phyloP scores from a whole-genome alignment of 2,797 vertebrate species.

The Gastrophryne carolinensis region DNA sequence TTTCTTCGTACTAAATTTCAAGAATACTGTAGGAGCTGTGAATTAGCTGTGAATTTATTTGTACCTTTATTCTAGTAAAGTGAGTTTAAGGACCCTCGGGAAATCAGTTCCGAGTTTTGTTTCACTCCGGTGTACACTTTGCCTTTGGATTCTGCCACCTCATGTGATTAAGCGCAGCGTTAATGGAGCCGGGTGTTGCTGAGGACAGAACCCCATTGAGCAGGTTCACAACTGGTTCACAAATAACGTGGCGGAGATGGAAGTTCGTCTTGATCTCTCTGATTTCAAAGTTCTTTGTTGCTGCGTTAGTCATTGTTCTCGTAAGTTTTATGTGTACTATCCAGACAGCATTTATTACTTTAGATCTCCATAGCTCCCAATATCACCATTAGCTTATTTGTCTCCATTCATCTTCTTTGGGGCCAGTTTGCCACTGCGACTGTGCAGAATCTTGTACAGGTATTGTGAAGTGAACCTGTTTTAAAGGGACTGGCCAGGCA shows the following conservation, averaged over 20 bases:
- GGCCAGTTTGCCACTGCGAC: no score
- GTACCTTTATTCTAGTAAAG: not conserved
- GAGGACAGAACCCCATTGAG: not conserved
- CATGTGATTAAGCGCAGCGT: slow-evolving; percentile 19
- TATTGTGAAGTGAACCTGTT: no score
- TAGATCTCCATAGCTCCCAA: no score
- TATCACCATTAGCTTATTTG: no score
- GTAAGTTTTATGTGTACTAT: no score
- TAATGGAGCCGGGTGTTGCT: slow-evolving; percentile 23
- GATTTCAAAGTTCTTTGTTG: not conserved
- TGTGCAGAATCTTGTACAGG: no score
- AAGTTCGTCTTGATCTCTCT: no score
- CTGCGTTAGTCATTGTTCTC: not conserved
- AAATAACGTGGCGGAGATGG: not conserved
- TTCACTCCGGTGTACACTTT: slow-evolving; percentile 16
- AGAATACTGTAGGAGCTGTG: not conserved
- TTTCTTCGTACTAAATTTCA: not conserved
- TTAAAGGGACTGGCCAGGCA: no score
- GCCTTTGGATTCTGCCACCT: slow-evolving; percentile 22
- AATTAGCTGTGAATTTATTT: slow-evolving; percentile 32
- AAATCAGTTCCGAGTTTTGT: slow-evolving; percentile 36
- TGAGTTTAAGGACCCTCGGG: slow-evolving; percentile 3
- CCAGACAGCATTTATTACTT: no score
- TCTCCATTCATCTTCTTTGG: no score
- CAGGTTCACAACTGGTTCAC: not conserved